phyloP scores from a whole-genome alignment of 2,888 invertebrate species.

The Stramonita haemastoma region DNA sequence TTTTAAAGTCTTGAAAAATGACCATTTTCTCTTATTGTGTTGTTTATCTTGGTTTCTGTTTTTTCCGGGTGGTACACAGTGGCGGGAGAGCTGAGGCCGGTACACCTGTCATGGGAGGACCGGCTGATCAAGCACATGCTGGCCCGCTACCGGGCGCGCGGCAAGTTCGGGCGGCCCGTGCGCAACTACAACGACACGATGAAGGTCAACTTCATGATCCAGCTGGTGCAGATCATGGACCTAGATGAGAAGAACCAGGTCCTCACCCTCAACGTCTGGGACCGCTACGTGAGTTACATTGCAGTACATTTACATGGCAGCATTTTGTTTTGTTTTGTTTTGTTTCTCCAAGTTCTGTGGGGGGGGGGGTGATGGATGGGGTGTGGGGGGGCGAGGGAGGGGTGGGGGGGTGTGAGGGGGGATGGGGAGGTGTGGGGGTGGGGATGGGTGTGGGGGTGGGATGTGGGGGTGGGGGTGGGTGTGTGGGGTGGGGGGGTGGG shows the following conservation, averaged over 20 bases:
- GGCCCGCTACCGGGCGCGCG: slow-evolving; percentile 68
- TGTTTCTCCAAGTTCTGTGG: background rate
- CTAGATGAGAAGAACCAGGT: slow-evolving; percentile 77
- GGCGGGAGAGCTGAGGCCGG: slow-evolving; percentile 38
- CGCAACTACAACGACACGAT: slow-evolving; percentile 71
- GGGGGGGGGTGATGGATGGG: background rate
- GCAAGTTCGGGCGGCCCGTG: slow-evolving; percentile 74
- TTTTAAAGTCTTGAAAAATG: no score
- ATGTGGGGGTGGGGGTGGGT: no score
- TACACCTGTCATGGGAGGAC: slow-evolving; percentile 71
- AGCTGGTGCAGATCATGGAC: slow-evolving; percentile 77
- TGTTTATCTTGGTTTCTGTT: no score
- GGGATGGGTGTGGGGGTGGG: no score
- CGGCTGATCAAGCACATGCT: slow-evolving; percentile 71
- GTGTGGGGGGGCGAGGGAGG: background rate
- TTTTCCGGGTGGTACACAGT: background rate
- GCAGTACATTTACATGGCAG: background rate
- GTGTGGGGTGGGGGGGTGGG: no score
- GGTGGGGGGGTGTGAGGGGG: no score
- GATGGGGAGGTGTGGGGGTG: no score
- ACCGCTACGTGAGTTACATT: slow-evolving; percentile 73
- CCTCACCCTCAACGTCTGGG: slow-evolving; percentile 77
- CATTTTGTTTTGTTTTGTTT: background rate
- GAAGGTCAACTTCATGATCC: slow-evolving; percentile 72
- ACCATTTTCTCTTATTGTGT: no score